These are phyloP conservation scores for Tiaroga cobitis DNA, from an alignment of 2,797 vertebrate genomes.

Conservation along the genomic window DNA sequence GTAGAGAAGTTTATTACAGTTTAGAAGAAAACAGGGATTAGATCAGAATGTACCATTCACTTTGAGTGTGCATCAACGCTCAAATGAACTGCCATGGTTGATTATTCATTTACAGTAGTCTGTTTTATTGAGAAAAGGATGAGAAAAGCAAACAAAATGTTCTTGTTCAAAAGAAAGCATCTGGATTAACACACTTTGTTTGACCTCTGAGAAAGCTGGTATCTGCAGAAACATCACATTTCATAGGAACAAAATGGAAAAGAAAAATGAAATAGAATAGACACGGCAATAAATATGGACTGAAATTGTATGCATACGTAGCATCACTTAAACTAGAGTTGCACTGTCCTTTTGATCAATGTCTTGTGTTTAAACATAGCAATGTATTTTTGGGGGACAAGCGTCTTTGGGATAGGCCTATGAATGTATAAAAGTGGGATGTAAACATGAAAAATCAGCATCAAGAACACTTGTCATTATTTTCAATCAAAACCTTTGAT, in stretches of 20 bases:
- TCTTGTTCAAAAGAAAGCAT: conserved; percentile 44
- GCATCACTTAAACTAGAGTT: conserved; percentile 82
- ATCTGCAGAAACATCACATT: conserved; percentile 54
- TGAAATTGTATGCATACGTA: conserved; percentile 78
- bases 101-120: conserved; percentile 52
- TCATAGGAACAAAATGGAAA: conserved; percentile 56
- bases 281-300: conserved; percentile 68
- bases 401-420: conserved; percentile 65
- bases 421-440: conserved; percentile 81
- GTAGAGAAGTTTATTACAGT: conserved; percentile 39
- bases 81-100: conserved; percentile 64
- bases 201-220: conserved; percentile 29
- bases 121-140: conserved; percentile 48
- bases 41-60: conserved; percentile 75
- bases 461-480: conserved; percentile 72
- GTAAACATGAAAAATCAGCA: conserved; percentile 74
- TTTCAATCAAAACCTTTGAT: conserved; percentile 15
- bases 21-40: conserved; percentile 65
- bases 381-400: conserved; percentile 80
- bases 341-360: conserved; percentile 78
- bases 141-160: conserved; percentile 41
- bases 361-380: conserved; percentile 79
- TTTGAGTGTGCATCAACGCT: conserved; percentile 66
- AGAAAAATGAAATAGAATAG: conserved; percentile 64
- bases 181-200: conserved; percentile 32